Base-by-base conservation (phyloP, 2,888 invertebrate species). In the Stenodera caucasica region DNA sequence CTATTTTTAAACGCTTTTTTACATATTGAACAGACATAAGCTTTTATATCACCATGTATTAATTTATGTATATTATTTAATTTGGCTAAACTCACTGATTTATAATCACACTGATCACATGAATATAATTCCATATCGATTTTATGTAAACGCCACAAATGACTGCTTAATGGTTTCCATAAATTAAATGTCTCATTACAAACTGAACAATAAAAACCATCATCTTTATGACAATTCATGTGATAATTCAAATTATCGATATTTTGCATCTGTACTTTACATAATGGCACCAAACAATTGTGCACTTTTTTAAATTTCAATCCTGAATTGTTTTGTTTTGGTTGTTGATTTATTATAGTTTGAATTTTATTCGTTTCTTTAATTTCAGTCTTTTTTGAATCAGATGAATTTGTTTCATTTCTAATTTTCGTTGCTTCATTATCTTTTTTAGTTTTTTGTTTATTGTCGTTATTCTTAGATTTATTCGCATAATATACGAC, bases 51-150 rank as follows among this genome's bases (percentile, higher is more conserved):
- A 37, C 85, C 85, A 80, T 92, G 92, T 60, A 90, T 91, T 74
- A 89, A 87, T 78, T 88, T 87, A 72, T 93, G 93, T 23, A 89
- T 85, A 71, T 88, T 90, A 57, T 86, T 83, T 53, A 94, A 81
- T 67, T 89, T 87, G 59, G 89, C 87, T 63, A 85, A 83, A 71
- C 88, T 89, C 63, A 83, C 86, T 0, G 90, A 89, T 78, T 90
- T 90, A 73, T 88, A 91, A 30, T 85, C 85, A 74, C 93, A 93
- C 64, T 88, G 81, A 69, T 88, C 86, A 78, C 94, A 94, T 2
- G 88, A 85, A 53, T 88, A 89, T 49, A 94, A 78, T 73, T 93
- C 94, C 83, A 92, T 86, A 73, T 94, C 92, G 9, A 92, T 84
- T 51, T 84, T 82, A 76, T 94, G 94, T 0, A 81, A 74, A 53